These are phyloP conservation scores for Pseudocheirus occidentalis DNA, from an alignment of 2,797 vertebrate species.

Conservation along the genomic window DNA sequence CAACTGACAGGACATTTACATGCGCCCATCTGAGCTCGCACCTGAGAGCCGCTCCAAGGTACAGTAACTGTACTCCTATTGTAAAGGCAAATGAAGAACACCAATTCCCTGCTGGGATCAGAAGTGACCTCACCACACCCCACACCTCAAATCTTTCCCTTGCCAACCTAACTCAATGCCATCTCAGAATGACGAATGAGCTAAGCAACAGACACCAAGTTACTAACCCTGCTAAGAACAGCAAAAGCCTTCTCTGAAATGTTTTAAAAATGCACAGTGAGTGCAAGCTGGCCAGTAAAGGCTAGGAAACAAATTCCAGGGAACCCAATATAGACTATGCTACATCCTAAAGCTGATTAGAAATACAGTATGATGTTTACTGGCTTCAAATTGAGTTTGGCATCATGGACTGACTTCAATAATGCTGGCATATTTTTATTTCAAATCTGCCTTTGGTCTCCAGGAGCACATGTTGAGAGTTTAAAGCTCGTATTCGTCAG, in stretches of 20 bases:
- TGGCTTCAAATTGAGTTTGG: constrained; percentile 77
- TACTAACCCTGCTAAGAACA: constrained; percentile 86
- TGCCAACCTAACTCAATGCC: constrained; percentile 88
- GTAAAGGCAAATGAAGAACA: constrained; percentile 91
- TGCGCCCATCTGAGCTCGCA: constrained; percentile 90
- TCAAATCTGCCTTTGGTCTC: constrained; percentile 73
- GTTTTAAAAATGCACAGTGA: constrained; percentile 84
- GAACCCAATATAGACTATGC: constrained; percentile 71
- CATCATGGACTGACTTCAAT: constrained; percentile 71
- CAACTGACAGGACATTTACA: constrained; percentile 89
- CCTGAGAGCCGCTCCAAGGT: constrained; percentile 90
- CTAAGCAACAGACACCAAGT: constrained; percentile 87
- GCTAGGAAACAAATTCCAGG: constrained; percentile 79
- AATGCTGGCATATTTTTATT: constrained; percentile 65
- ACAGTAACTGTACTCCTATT: constrained; percentile 86
- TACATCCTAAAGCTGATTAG: constrained; percentile 81
- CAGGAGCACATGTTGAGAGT: constrained; percentile 71
- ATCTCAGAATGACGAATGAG: constrained; percentile 91
- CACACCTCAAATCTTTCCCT: constrained; percentile 87
- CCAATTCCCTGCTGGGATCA: constrained; percentile 88
- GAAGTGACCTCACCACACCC: constrained; percentile 87
- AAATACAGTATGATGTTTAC: constrained; percentile 78
- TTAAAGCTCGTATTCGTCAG: constrained; percentile 72
- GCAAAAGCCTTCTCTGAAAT: constrained; percentile 79
- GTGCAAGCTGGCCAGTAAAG: constrained; percentile 80